phyloP scores from a whole-genome alignment of 2,888 invertebrate genomes.

The Malacosoma neustria region DNA sequence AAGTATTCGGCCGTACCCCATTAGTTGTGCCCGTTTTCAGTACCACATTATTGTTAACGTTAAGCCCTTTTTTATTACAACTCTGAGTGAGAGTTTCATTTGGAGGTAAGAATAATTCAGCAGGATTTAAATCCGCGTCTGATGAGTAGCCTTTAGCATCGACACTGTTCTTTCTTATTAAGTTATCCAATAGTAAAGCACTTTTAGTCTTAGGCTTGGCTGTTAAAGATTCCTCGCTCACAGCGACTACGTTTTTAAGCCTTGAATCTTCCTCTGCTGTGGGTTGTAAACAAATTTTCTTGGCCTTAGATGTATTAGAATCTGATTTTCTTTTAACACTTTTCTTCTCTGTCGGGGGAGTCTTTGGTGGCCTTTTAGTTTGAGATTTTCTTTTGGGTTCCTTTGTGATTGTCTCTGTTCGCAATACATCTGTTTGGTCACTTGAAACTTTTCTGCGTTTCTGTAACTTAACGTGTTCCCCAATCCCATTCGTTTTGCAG shows the following conservation, averaged over 20 bases:
- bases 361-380: slow-evolving; percentile 37
- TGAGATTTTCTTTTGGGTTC: slow-evolving; percentile 49
- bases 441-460: slow-evolving; percentile 71
- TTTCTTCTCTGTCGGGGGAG: slow-evolving; percentile 51
- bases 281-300: slow-evolving; percentile 40
- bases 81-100: slow-evolving; percentile 47
- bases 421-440: slow-evolving; percentile 40
- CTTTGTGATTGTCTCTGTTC: slow-evolving; percentile 39
- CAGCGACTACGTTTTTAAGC: slow-evolving; percentile 29
- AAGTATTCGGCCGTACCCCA: slow-evolving; percentile 47
- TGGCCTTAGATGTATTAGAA: slow-evolving; percentile 32
- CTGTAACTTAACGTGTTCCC: slow-evolving; percentile 68
- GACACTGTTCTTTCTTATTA: slow-evolving; percentile 74
- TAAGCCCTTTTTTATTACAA: slow-evolving; percentile 56
- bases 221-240: slow-evolving; percentile 28
- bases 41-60: slow-evolving; percentile 65
- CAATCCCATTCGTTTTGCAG: slow-evolving; percentile 64
- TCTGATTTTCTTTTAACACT: slow-evolving; percentile 59
- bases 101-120: slow-evolving; percentile 58
- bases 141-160: slow-evolving; percentile 48
- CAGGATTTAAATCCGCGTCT: slow-evolving; percentile 54
- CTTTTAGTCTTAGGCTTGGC: slow-evolving; percentile 61
- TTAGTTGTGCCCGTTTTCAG: slow-evolving; percentile 41
- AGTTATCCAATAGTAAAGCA: slow-evolving; percentile 68
- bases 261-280: slow-evolving; percentile 9